phyloP scores from a whole-genome alignment of 1,140 invertebrate species.

The Halyomorpha halys region DNA sequence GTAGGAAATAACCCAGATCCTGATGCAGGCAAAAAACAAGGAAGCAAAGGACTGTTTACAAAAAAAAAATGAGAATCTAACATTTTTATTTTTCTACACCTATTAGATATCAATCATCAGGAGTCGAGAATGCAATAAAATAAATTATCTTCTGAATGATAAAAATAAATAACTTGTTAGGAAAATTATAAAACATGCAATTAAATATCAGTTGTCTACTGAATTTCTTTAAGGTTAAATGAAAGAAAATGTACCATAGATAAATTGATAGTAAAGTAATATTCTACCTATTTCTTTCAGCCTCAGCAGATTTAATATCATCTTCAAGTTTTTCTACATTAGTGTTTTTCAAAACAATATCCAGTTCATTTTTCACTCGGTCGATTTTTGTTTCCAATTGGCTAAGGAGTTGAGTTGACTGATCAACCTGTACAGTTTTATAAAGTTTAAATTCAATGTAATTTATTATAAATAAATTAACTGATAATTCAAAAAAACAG shows the following conservation, averaged over 20 bases:
- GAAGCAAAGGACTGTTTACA: too few species aligned
- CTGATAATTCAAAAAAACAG: too few species aligned
- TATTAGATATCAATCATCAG: too few species aligned
- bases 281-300: slow-evolving; percentile 26
- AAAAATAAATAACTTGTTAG: too few species aligned
- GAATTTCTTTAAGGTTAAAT: not conserved
- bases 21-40: too few species aligned
- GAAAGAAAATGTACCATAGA: not conserved
- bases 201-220: not conserved
- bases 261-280: not conserved
- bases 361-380: slow-evolving; percentile 35
- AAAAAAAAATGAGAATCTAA: too few species aligned
- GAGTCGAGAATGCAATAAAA: too few species aligned
- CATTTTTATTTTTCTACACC: too few species aligned
- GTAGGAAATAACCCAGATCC: too few species aligned
- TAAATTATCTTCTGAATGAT: too few species aligned
- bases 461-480: too few species aligned
- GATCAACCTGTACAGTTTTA: slow-evolving; percentile 33
- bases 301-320: slow-evolving; percentile 39
- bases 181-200: not conserved
- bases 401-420: slow-evolving; percentile 36
- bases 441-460: too few species aligned
- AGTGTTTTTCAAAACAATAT: slow-evolving; percentile 34
- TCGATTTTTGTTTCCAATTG: slow-evolving; percentile 36
- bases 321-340: slow-evolving; percentile 41